Base-by-base conservation (phyloP, 1,140 invertebrate genomes). In the Dolichoris vasculosae region DNA sequence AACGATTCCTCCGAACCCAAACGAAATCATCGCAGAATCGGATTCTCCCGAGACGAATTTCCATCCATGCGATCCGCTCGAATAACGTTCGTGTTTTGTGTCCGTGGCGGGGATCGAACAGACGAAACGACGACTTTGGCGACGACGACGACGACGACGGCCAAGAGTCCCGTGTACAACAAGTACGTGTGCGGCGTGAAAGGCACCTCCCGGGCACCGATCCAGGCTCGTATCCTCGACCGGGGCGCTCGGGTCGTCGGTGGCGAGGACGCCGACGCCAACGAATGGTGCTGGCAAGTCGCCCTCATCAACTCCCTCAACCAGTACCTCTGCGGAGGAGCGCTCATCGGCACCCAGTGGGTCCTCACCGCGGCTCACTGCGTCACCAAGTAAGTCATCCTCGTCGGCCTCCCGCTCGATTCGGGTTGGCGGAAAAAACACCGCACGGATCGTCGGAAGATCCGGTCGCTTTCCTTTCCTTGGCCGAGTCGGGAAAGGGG, bases 201-300 rank as follows among this genome's bases (percentile, higher is more conserved):
- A 93, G 97, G 96, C 89, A 92, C 93, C 40, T 90, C 92, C 82
- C 79, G 94, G 43, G 93, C 94, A 0, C 94, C 93, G 7, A 92
- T 94, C 17, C 93, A 94, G 86, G 94, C 94, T 6, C 92, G 94
- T 77, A 93, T 90, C 55, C 89, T 93, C 17, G 91, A 92, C 38
- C 90, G 96, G 48, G 89, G 91, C 4, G 96, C 94, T 0, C 94
- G 97, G 48, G 97, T 99, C 38, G 97, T 98, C 59, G 97, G 97
- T n/a, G 97, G 98, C 9, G 96, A 96, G 91, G 97, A 98, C 90
- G 97, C 97, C 13, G 95, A 96, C 86, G 96, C 97, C 43, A 97
- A 97, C 13, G 97, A 98, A 93, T 98, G 97, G 97, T 98, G 98
- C 93, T 98, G 98, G 98, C 98, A 98, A 92, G 97, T 98, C 51